Evolutionary conservation across 2,797 vertebrate species (phyloP), one percentile per base, ranked within the genome.

Genomic region (Dipus sagitta): DNA sequence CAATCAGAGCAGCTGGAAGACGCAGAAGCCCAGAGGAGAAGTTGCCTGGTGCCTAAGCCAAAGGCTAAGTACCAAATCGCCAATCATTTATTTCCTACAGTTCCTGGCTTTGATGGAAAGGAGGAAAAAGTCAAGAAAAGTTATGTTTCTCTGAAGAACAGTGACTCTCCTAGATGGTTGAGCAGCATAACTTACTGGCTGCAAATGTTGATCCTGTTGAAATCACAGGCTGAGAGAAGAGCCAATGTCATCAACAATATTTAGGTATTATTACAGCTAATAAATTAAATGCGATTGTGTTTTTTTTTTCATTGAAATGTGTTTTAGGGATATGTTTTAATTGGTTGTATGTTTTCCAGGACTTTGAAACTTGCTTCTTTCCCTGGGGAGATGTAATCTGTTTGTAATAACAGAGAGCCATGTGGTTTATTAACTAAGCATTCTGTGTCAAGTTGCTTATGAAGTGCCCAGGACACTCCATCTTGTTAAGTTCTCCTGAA

Each of bases 261-360:
- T 60, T 17, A 89, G 77, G 21, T n/a, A 74, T 26, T 38, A 76
- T 79, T 47, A 54, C 88, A 91, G 54, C 12, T 90, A 78, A 68
- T 75, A 1, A 90, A 86, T 67, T 92, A 81, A 72, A 78, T 76
- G 3, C 79, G 54, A 67, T 81, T 38, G 38, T 88, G 6, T 12
- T 74, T 93, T 80, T 58, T 81, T 21, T 90, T 92, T 92, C 26
- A 91, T 30, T 92, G 83, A 90, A 95, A 77, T 60, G 52, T 90
- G 20, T 75, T 88, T 93, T 94, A 82, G 34, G n/a, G 60, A 75
- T 80, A 79, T 78, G 54, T 58, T 95, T 94, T 94, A 90, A 94
- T 32, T 72, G 42, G 94, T 60, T 93, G 17, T 76, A 54, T 94
- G 87, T 65, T 88, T 94, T 95, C 42, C 79, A 97, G 94, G 80